Percentiles rank a stretch among this genome's conserved stretches.
Conservation (phyloP, 2,797 vertebrate genomes). For the Tapera naevia region DNA sequence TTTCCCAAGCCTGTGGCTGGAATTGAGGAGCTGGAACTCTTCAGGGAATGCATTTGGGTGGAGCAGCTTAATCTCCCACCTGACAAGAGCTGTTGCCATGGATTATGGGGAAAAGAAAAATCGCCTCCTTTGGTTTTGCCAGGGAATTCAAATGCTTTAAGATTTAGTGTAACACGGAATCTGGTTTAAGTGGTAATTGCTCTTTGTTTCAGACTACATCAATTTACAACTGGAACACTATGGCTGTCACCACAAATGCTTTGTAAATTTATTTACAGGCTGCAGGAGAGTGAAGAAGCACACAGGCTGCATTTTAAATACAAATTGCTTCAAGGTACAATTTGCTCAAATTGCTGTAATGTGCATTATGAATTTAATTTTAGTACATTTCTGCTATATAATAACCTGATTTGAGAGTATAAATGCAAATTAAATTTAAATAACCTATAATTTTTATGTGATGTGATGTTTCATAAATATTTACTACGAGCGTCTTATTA, state of each 20-base stretch:
- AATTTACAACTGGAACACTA: slow-evolving; percentile 46
- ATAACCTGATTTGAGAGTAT: slow-evolving; percentile 64
- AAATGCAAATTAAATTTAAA: slow-evolving; percentile 69
- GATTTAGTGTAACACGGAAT: slow-evolving; percentile 54
- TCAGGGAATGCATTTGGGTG: accelerated
- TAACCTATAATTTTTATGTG: slow-evolving; percentile 47
- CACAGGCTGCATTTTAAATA: slow-evolving; percentile 41
- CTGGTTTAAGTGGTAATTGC: slow-evolving; percentile 54
- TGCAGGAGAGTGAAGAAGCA: slow-evolving; percentile 35
- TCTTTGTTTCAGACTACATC: slow-evolving; percentile 61
- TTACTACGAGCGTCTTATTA: not conserved
- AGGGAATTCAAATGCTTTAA: slow-evolving; percentile 38
- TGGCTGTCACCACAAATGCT: slow-evolving; percentile 46
- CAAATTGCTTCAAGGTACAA: slow-evolving; percentile 67
- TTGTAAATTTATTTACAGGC: slow-evolving; percentile 60
- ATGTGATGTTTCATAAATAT: slow-evolving; percentile 64
- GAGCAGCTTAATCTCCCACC: not conserved
- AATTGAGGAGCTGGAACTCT: not conserved
- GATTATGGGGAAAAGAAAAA: slow-evolving; percentile 19
- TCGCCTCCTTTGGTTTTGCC: slow-evolving; percentile 12
- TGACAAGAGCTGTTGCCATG: not conserved
- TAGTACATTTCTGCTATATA: slow-evolving; percentile 54
- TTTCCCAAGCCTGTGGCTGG: accelerated
- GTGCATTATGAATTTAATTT: slow-evolving; percentile 72
- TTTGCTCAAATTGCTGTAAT: slow-evolving; percentile 66